Base-by-base conservation (phyloP, 2,797 vertebrate genomes). In the Scyliorhinus canicula region DNA sequence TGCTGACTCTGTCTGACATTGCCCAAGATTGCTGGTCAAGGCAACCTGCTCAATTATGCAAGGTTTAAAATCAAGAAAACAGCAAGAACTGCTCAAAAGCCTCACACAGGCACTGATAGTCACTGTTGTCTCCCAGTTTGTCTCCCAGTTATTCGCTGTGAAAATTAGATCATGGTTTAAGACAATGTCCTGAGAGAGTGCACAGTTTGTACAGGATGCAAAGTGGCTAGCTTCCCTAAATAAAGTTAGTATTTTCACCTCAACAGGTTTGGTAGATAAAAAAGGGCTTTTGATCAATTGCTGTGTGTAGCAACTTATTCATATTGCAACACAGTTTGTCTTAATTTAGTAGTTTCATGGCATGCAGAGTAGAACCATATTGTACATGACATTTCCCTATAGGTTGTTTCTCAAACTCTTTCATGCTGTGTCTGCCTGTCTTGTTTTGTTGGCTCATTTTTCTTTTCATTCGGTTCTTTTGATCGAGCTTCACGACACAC, bases 381-480 rank as follows among this genome's bases (percentile, higher is more conserved):
- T 82, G 79, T 82, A 82, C 21, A 47, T 82, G 79, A 82, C 44
- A 47, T 47, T 82, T 82, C 79, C 79, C 79, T 82, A 82, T 47
- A 19, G 79, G 44, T 21, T 47, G 79, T 82, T 82, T 82, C 44
- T 82, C 79, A 82, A 44, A 1, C 79, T 47, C 79, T 82, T 47
- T 82, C 79, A 82, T 82, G 79, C 79, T 82, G 79, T 3, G 79
- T 47, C 79, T 82, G 79, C 47, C 79, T 82, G 79, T 82, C 79
- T 82, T 40, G 40, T 82, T 82, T 82, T 47, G 40, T 82, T 82
- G 79, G 40, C 79, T 82, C 79, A 82, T 8, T 47, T 82, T 82
- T 82, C 79, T 82, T 79, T 82, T 47, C 77, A 82, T 82, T 82
- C 79, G 47, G 6, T 47, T 82, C 79, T 21, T 82, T 82, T 82